Evolutionary conservation across 1,140 invertebrate genomes (phyloP), one percentile per base, ranked within the genome.

Genomic region (Ceratoteleas bidentatus): DNA sequence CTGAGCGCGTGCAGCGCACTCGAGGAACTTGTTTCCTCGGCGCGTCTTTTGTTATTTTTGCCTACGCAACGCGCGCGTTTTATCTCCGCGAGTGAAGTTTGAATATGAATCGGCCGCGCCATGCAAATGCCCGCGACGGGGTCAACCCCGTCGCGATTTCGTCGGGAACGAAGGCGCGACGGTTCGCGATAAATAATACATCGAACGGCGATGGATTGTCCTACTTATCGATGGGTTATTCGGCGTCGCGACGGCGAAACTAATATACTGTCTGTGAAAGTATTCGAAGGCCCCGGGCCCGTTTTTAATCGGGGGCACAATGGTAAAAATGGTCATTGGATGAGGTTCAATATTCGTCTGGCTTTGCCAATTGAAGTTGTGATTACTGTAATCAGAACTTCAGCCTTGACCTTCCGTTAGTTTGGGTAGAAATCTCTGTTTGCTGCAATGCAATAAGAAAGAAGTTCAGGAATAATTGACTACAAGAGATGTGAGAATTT

Each of bases 41-140:
- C 3, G 38, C 36, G 43, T 38, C 61, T 54, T 72, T 72, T 72
- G 60, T 73, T 68, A 73, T 50, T 73, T 74, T 74, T 73, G 68
- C 64, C 69, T 57, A 66, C 76, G 50, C 57, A 52, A 49, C 45
- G 53, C 58, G 47, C 43, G 38, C 8, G 60, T 57, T 69, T 56
- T 57, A 73, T 79, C 68, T 65, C 58, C 53, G 54, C 47, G 61
- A 66, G 24, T 24, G 43, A 40, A 65, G 53, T 72, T 79, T 72
- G 61, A 79, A 79, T 72, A 72, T 47, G 61, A 79, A 79, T 72
- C 66, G 43, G 56, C 38, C 13, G 15, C 50, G 14, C 3, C 52
- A 54, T 76, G 62, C 56, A 76, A 68, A 66, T 61, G 47, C 32
- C 7, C 8, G 0, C 10, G 24, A 4, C 24, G 24, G 24, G 24